phyloP scores from a whole-genome alignment of 1,140 invertebrate genomes.

The Brachionus rubens region DNA sequence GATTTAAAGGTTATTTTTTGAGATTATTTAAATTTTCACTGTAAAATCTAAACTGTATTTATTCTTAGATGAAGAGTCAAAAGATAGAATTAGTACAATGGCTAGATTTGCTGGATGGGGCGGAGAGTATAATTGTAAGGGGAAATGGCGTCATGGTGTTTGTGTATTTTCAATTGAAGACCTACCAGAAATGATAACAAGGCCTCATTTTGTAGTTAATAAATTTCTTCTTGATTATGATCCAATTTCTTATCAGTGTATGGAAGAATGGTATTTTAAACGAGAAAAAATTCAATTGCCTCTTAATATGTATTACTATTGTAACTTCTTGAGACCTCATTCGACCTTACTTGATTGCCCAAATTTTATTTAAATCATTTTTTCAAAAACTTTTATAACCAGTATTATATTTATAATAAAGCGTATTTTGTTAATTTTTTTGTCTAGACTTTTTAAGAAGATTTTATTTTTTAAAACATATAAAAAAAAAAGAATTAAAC shows the following conservation, averaged over 20 bases:
- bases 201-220: conserved; percentile 53
- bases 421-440: too few relatives aligned
- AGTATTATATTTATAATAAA: too few relatives aligned
- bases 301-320: background rate
- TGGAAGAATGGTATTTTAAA: conserved; percentile 48
- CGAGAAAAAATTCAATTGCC: background rate
- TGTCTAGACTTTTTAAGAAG: too few relatives aligned
- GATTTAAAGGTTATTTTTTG: background rate
- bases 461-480: too few relatives aligned
- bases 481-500: too few relatives aligned
- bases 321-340: too few relatives aligned
- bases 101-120: conserved; percentile 35
- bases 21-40: background rate
- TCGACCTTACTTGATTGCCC: too few relatives aligned
- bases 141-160: conserved; percentile 48
- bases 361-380: too few relatives aligned
- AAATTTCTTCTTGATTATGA: conserved; percentile 54
- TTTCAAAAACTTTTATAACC: too few relatives aligned
- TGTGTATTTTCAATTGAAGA: conserved; percentile 55
- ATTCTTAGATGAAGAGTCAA: background rate
- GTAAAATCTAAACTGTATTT: background rate
- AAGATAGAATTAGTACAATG: background rate
- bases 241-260: conserved; percentile 51
- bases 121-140: conserved; percentile 27
- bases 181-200: conserved; percentile 47